Percentiles rank a stretch among this genome's conserved stretches.
These are phyloP conservation scores for Panopea generosa DNA, from an alignment of 2,888 invertebrate species.

Conservation along the genomic window DNA sequence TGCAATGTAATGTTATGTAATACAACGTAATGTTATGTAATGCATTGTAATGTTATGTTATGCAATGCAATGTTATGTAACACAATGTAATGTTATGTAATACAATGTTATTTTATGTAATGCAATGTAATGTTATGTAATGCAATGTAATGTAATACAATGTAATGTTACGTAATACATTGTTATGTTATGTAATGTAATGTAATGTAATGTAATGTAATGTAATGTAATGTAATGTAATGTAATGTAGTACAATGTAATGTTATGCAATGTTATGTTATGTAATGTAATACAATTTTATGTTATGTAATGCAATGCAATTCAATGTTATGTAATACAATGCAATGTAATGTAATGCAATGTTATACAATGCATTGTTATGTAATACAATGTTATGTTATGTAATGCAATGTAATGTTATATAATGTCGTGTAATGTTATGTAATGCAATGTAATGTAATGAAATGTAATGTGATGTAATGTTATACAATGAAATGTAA, in stretches of 20 bases:
- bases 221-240: constrained; percentile 4
- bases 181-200: not conserved
- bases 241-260: not conserved
- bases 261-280: not conserved
- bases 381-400: not conserved
- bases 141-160: constrained; percentile 11
- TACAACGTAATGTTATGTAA: no score
- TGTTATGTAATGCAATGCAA: not conserved
- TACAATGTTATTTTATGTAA: constrained; percentile 2
- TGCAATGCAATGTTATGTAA: not conserved
- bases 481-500: not conserved
- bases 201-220: no score
- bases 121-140: constrained; percentile 7
- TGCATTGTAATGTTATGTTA: no score
- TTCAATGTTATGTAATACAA: constrained; percentile 4
- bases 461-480: constrained; percentile 6
- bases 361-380: not conserved
- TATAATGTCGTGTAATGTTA: not conserved
- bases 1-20: not conserved
- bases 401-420: not conserved
- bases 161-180: constrained; percentile 6
- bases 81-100: not conserved
- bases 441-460: constrained; percentile 2
- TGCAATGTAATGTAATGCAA: not conserved
- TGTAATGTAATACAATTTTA: not conserved